A percentile compares a stretch with the other conserved stretches of the same genome.
These are phyloP conservation scores for Scaptomyza tumidula DNA, from an alignment of 2,888 invertebrate genomes.

Conservation along the genomic window DNA sequence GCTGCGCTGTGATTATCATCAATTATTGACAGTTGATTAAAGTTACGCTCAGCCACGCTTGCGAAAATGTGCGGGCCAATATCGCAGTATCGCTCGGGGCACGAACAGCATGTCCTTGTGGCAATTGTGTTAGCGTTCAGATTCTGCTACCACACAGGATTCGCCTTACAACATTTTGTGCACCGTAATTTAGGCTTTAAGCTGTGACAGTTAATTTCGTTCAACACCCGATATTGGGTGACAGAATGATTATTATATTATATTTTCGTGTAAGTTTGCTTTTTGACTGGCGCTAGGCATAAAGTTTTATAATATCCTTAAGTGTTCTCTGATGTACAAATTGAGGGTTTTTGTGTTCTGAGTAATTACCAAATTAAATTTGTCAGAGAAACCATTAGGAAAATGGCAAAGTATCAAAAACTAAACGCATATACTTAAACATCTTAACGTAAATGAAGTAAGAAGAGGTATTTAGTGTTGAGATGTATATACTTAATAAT, in stretches of 20 bases:
- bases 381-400: neutral
- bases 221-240: neutral
- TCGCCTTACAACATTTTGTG: conserved; percentile 12
- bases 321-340: neutral
- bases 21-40: conserved; percentile 74
- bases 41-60: conserved; percentile 57
- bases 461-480: neutral
- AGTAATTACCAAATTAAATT: neutral
- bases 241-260: neutral
- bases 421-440: neutral
- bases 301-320: neutral
- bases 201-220: conserved; percentile 3
- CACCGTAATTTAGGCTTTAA: conserved; percentile 3
- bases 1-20: conserved; percentile 65
- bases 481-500: neutral
- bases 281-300: neutral
- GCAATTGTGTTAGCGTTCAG: conserved; percentile 35
- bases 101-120: conserved; percentile 30
- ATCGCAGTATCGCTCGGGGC: neutral
- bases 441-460: neutral
- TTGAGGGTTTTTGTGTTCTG: neutral
- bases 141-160: conserved; percentile 3
- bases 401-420: neutral
- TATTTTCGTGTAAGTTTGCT: neutral
- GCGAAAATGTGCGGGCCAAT: conserved; percentile 7